These are phyloP conservation scores for Allophyes oxyacanthae DNA, from an alignment of 2,888 invertebrate genomes.

Conservation along the genomic window DNA sequence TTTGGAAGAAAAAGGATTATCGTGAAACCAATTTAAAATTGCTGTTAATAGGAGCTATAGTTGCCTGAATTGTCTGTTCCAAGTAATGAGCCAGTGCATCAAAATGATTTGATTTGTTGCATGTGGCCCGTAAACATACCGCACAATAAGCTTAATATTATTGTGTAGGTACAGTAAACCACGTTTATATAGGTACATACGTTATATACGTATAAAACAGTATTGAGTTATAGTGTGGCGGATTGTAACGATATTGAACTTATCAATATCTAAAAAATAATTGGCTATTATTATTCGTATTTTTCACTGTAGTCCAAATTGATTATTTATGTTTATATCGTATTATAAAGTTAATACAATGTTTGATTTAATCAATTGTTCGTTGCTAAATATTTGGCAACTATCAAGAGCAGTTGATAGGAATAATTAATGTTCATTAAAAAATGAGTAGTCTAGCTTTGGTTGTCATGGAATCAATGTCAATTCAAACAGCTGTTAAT, in stretches of 20 bases:
- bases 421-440: constrained; percentile 10
- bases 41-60: background rate
- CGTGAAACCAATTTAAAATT: no score
- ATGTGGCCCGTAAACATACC: constrained; percentile 20
- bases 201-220: no score
- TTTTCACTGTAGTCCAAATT: no score
- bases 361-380: no score
- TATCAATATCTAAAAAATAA: constrained; percentile 16
- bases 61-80: constrained; percentile 7
- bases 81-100: constrained; percentile 19
- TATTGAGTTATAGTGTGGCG: background rate
- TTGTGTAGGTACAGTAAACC: constrained; percentile 2
- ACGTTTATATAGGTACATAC: no score
- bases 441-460: constrained; percentile 13
- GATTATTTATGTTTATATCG: no score
- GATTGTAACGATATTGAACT: background rate
- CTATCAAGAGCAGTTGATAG: background rate
- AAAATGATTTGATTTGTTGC: constrained; percentile 37
- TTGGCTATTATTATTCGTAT: no score
- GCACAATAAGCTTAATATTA: constrained; percentile 18
- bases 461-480: constrained; percentile 22
- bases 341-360: no score
- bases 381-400: constrained; percentile 20
- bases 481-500: constrained; percentile 26
- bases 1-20: background rate